Evolutionary conservation across 2,113 vertebrate species (phyloP).

Genomic region (Daphoenositta chrysoptera): DNA sequence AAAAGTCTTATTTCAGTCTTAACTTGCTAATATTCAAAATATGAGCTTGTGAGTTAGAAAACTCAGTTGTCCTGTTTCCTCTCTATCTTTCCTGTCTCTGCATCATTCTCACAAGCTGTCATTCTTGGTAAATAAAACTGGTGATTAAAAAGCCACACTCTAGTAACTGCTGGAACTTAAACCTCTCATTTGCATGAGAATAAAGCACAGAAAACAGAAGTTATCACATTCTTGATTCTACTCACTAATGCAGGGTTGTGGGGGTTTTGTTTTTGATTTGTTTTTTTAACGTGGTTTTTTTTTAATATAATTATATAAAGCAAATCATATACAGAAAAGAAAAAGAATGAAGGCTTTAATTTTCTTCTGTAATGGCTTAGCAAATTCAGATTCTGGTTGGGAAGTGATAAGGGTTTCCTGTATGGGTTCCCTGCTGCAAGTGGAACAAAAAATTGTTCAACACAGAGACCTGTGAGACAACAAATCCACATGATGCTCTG

Average conservation of each 20-base stretch:
- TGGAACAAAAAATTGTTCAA: neutral
- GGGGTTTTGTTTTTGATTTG: neutral
- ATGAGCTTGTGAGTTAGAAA: neutral
- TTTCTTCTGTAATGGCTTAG: neutral
- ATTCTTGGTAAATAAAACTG: neutral
- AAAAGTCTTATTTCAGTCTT: neutral
- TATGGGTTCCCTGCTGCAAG: neutral
- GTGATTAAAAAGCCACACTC: neutral
- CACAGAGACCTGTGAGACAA: neutral
- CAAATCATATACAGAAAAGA: neutral
- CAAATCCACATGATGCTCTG: neutral
- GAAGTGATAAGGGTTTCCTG: neutral
- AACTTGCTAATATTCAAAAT: neutral
- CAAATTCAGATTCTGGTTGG: neutral
- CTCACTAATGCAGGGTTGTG: neutral
- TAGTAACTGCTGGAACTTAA: neutral
- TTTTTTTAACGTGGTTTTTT: accelerated
- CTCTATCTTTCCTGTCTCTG: neutral
- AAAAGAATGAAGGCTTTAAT: neutral
- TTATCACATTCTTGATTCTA: neutral
- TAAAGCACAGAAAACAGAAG: neutral
- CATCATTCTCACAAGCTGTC: neutral
- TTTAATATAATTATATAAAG: neutral
- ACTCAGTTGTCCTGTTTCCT: neutral
- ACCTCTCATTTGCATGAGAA: conserved; percentile 10